These are phyloP conservation scores for Paracyclopina nana DNA, from an alignment of 1,140 invertebrate species.

Conservation along the genomic window DNA sequence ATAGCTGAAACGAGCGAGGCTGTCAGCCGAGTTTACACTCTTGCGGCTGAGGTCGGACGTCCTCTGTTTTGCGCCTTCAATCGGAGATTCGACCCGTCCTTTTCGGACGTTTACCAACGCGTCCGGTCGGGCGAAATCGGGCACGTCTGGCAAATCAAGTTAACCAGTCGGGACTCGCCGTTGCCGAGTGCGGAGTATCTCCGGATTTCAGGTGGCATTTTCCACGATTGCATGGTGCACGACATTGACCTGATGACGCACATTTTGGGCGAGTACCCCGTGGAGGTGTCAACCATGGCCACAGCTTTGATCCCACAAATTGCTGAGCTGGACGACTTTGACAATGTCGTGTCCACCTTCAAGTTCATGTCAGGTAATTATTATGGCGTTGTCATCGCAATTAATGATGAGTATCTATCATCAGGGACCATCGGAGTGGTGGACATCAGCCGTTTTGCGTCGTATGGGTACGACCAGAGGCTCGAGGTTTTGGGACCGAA, in stretches of 20 bases:
- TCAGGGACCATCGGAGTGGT: conserved; percentile 32
- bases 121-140: conserved; percentile 38
- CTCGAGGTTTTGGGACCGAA: conserved; percentile 32
- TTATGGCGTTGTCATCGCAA: not conserved
- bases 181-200: conserved; percentile 39
- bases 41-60: conserved; percentile 33
- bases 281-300: conserved; percentile 31
- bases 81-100: conserved; percentile 43
- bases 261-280: conserved; percentile 22
- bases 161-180: conserved; percentile 38
- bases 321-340: conserved; percentile 37
- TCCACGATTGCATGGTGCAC: conserved; percentile 47
- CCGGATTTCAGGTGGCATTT: conserved; percentile 43
- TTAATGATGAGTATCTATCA: not conserved
- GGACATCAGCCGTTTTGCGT: conserved; percentile 39
- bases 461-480: conserved; percentile 41
- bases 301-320: conserved; percentile 37
- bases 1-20: conserved; percentile 35
- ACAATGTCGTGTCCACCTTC: conserved; percentile 39
- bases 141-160: conserved; percentile 38
- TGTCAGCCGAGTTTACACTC: conserved; percentile 36
- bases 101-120: conserved; percentile 30
- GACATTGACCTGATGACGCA: conserved; percentile 37
- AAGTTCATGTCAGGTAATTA: conserved; percentile 38
- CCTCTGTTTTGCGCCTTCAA: conserved; percentile 30